Evolutionary conservation across 2,113 vertebrate species (phyloP).

Genomic region (Callionymus lyra): DNA sequence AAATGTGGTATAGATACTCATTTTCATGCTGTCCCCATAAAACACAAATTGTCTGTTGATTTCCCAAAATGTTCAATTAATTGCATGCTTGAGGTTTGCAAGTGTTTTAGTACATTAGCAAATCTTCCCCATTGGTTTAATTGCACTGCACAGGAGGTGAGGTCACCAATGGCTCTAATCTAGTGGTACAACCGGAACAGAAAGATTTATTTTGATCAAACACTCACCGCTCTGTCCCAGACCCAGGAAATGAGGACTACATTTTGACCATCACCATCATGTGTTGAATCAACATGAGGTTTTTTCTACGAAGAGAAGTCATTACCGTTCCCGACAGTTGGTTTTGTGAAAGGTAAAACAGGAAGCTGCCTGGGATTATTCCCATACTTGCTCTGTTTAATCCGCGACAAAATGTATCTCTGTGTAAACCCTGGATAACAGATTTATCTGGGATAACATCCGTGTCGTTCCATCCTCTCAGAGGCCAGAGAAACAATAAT

Average conservation of each 20-base stretch:
- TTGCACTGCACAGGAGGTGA: slow-evolving; percentile 19
- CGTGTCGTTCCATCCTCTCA: slow-evolving; percentile 39
- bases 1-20: no score
- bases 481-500: slow-evolving; percentile 44
- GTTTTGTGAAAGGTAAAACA: slow-evolving; percentile 34
- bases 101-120: no score
- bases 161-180: slow-evolving; percentile 26
- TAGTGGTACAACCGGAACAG: slow-evolving; percentile 11
- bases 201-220: slow-evolving; percentile 26
- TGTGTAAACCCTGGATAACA: slow-evolving; percentile 46
- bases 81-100: no score
- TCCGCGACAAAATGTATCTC: slow-evolving; percentile 45
- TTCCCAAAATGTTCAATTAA: no score
- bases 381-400: slow-evolving; percentile 46
- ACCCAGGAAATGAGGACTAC: slow-evolving; percentile 5
- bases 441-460: slow-evolving; percentile 60
- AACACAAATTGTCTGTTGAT: no score
- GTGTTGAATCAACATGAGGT: not conserved
- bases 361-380: slow-evolving; percentile 39
- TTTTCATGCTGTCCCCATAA: no score
- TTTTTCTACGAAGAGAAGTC: not conserved
- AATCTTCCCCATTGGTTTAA: slow-evolving; percentile 1
- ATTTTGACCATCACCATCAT: not conserved
- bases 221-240: slow-evolving; percentile 1
- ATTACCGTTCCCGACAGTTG: slow-evolving; percentile 6